These are phyloP conservation scores for Polia nebulosa DNA, from an alignment of 2,888 invertebrate genomes.

Conservation along the genomic window DNA sequence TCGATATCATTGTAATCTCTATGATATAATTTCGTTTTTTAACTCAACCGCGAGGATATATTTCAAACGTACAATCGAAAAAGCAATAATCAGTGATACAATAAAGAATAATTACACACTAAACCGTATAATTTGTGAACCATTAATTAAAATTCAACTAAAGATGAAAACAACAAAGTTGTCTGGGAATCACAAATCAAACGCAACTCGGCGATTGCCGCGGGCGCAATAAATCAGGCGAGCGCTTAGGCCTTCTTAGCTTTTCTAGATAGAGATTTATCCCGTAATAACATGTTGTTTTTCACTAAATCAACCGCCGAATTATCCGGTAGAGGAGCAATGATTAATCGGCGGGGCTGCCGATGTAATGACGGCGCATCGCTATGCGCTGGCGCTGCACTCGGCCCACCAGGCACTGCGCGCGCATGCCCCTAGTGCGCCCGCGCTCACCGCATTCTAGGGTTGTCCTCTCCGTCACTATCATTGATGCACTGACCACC, in stretches of 20 bases:
- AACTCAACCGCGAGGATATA: conserved; percentile 73
- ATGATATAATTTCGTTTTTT: conserved; percentile 64
- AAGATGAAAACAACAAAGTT: conserved; percentile 86
- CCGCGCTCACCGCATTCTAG: conserved; percentile 42
- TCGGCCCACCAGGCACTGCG: conserved; percentile 52
- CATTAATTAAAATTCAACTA: conserved; percentile 90
- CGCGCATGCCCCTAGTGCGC: conserved; percentile 45
- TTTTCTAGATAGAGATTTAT: conserved; percentile 91
- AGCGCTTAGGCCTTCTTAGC: conserved; percentile 91
- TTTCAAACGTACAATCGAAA: conserved; percentile 79
- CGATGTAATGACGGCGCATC: conserved; percentile 82
- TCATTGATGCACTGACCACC: conserved; percentile 47
- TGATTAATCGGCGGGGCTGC: conserved; percentile 88
- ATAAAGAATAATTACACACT: conserved; percentile 85
- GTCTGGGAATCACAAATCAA: conserved; percentile 88
- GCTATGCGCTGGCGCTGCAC: conserved; percentile 61
- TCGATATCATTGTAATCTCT: conserved; percentile 67
- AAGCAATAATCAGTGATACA: conserved; percentile 87
- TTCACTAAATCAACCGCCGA: conserved; percentile 91
- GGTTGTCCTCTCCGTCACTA: conserved; percentile 42
- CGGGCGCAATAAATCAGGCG: conserved; percentile 86
- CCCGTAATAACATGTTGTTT: conserved; percentile 90
- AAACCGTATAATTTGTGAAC: conserved; percentile 86
- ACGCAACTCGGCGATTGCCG: conserved; percentile 84
- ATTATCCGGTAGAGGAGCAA: conserved; percentile 90